Percentiles rank a stretch among this genome's conserved stretches.
Conservation (phyloP, 2,113 vertebrate species). For the Tragelaphus scriptus region DNA sequence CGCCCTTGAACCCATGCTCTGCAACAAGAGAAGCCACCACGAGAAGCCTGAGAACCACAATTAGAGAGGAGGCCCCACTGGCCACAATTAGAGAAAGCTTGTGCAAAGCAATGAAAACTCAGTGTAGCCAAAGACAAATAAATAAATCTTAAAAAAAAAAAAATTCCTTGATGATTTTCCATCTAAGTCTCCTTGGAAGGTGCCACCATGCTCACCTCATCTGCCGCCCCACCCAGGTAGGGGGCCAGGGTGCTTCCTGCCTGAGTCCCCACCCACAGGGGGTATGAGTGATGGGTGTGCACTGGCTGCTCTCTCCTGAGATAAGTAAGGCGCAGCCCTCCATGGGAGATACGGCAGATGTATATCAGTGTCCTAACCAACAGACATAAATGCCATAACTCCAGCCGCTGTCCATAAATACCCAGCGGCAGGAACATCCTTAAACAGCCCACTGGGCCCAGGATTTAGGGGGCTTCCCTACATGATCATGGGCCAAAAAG, state of each 20-base stretch:
- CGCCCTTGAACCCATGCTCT: not conserved
- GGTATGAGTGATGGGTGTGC: conserved; percentile 48
- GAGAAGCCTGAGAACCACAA: not conserved
- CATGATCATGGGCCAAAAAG: conserved; percentile 64
- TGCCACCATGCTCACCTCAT: too few species aligned
- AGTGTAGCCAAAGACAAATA: not conserved
- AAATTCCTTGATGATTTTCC: not conserved
- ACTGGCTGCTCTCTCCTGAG: conserved; percentile 24
- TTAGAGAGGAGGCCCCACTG: not conserved
- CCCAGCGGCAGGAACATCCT: conserved; percentile 8
- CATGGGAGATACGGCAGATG: conserved; percentile 41
- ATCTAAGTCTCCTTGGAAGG: not conserved
- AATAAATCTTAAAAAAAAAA: not conserved
- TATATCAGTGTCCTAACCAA: conserved; percentile 65
- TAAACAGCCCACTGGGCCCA: conserved; percentile 42
- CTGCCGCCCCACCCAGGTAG: not conserved
- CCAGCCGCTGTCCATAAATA: conserved; percentile 68
- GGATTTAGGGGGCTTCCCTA: conserved; percentile 66
- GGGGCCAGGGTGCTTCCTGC: not conserved
- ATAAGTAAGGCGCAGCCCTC: conserved; percentile 61
- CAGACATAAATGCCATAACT: conserved; percentile 72
- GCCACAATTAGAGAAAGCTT: not conserved
- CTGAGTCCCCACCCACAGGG: not conserved
- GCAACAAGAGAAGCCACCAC: not conserved
- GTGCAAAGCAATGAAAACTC: not conserved